Evolutionary conservation across 2,888 invertebrate species (phyloP).

Genomic region (Seladonia tumulorum): DNA sequence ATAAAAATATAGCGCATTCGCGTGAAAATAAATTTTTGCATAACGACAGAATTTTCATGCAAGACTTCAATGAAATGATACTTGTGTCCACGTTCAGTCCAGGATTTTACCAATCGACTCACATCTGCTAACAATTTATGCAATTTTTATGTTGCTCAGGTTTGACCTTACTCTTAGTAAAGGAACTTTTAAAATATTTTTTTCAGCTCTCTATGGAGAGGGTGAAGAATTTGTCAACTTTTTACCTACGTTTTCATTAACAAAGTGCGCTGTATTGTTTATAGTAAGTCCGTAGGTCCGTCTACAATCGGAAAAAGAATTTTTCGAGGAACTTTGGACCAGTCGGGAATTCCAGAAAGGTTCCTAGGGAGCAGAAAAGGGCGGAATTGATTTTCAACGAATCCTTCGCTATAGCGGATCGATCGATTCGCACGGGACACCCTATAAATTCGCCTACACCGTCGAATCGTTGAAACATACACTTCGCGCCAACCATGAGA

Average conservation of each 20-base stretch:
- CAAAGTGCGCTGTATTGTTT: too few species aligned
- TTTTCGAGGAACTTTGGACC: too few species aligned
- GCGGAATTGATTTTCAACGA: neutral
- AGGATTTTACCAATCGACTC: neutral
- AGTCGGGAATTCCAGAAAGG: neutral
- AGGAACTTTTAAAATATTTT: too few species aligned
- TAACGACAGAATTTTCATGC: neutral
- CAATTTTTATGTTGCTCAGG: too few species aligned
- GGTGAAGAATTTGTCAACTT: too few species aligned
- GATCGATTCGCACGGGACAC: neutral
- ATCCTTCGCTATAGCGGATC: neutral
- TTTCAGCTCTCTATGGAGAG: too few species aligned
- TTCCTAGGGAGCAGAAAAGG: neutral
- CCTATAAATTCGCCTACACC: neutral
- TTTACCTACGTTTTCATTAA: too few species aligned
- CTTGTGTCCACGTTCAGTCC: neutral
- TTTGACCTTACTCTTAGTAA: too few species aligned
- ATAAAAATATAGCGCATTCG: neutral
- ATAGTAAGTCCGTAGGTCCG: too few species aligned
- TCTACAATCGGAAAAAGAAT: too few species aligned
- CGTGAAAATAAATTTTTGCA: neutral
- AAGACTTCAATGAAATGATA: neutral
- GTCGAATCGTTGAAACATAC: conserved; percentile 27
- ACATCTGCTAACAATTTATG: too few species aligned
- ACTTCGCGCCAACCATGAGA: neutral